phyloP scores from a whole-genome alignment of 1,140 invertebrate species.

The Drosophila parvula region DNA sequence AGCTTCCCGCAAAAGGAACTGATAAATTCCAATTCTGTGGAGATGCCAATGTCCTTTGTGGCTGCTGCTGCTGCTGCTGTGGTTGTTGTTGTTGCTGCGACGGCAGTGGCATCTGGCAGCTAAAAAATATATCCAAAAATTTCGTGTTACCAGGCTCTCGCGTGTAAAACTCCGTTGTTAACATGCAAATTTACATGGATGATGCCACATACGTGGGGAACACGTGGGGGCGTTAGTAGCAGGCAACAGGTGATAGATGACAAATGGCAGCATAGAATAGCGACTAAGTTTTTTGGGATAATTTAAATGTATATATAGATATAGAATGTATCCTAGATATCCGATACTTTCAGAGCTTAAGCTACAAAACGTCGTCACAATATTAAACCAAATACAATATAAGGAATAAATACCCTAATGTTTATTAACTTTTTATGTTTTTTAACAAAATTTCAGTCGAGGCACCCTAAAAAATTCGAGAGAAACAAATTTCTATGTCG shows the following conservation, averaged over 20 bases:
- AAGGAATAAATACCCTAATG: no score
- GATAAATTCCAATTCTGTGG: slow-evolving; percentile 17
- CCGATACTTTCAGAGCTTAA: no score
- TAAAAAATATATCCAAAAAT: slow-evolving; percentile 43
- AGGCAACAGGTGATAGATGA: slow-evolving; percentile 58
- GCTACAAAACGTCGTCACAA: no score
- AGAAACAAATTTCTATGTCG: no score
- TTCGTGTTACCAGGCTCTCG: slow-evolving; percentile 45
- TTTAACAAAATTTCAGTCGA: no score
- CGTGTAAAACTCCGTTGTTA: slow-evolving; percentile 69
- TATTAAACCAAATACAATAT: no score
- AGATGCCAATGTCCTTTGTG: slow-evolving; percentile 20
- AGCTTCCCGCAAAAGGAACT: slow-evolving; percentile 2
- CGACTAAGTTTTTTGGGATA: slow-evolving; percentile 2
- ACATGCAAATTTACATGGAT: slow-evolving; percentile 67
- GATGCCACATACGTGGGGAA: slow-evolving; percentile 20
- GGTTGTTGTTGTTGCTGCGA: slow-evolving; percentile 19
- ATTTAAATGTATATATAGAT: not conserved
- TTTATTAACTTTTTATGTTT: no score
- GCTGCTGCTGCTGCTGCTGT: not conserved
- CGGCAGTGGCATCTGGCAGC: slow-evolving; percentile 30
- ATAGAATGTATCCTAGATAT: not conserved
- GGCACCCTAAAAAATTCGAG: no score
- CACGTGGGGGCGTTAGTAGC: not conserved
- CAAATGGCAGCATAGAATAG: slow-evolving; percentile 34